Percentiles rank a stretch among this genome's conserved stretches.
Evolutionary conservation across 2,797 vertebrate species (phyloP).

Genomic region (Tragopan temminckii): DNA sequence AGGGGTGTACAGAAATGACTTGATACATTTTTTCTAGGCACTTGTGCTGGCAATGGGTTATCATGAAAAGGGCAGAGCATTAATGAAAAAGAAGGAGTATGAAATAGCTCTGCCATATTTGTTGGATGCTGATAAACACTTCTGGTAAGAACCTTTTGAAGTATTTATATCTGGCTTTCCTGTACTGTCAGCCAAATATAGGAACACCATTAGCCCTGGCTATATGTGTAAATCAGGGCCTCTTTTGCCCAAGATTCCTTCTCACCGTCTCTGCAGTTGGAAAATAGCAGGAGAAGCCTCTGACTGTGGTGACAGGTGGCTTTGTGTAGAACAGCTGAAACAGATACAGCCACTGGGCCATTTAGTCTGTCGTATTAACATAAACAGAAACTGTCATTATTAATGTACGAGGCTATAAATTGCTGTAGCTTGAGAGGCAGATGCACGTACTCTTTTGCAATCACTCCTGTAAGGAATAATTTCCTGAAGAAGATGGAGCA

Average conservation of each 20-base stretch:
- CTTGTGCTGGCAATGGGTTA: conserved; percentile 96
- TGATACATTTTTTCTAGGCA: conserved; percentile 81
- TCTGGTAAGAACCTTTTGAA: conserved; percentile 84
- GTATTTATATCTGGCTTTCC: neutral
- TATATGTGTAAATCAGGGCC: neutral
- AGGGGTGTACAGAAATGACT: neutral
- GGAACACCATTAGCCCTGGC: neutral
- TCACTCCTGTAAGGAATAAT: neutral
- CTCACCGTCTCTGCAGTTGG: neutral
- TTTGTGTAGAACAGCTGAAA: conserved; percentile 31
- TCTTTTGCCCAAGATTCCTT: neutral
- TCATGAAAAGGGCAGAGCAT: conserved; percentile 94
- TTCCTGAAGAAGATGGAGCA: neutral
- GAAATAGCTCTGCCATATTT: conserved; percentile 90
- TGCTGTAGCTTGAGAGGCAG: conserved; percentile 1
- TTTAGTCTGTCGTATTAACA: conserved; percentile 1
- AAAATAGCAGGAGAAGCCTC: neutral
- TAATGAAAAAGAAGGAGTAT: conserved; percentile 94
- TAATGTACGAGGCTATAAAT: neutral
- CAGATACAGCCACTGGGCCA: conserved; percentile 3
- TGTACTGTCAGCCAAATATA: neutral
- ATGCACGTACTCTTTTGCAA: rapidly evolving
- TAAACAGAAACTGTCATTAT: conserved; percentile 43
- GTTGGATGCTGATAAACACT: conserved; percentile 92
- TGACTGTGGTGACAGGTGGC: conserved; percentile 35